Percentiles rank a stretch among this genome's conserved stretches.
Evolutionary conservation across 1,140 invertebrate species (phyloP).

Genomic region (Coelopa frigida): DNA sequence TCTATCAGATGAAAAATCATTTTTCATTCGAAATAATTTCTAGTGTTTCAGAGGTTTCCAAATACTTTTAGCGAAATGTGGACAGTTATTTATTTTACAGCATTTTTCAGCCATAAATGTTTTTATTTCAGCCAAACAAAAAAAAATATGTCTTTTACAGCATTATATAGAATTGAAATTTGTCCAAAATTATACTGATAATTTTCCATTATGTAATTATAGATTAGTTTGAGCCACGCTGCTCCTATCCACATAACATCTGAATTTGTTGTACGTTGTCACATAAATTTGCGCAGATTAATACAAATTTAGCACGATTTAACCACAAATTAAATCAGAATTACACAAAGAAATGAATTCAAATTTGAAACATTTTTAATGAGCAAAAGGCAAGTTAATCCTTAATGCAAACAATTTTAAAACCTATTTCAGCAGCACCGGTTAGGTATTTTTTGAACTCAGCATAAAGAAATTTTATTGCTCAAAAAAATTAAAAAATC

Average conservation of each 20-base stretch:
- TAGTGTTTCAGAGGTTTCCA: background rate
- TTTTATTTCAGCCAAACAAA: constrained; percentile 4
- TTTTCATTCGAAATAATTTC: background rate
- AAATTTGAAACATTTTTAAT: background rate
- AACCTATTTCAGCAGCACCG: background rate
- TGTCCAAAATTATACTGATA: constrained; percentile 6
- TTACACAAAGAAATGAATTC: background rate
- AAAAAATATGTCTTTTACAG: constrained; percentile 7
- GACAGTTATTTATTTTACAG: background rate
- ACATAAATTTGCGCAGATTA: constrained; percentile 2
- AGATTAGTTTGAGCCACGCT: constrained; percentile 15
- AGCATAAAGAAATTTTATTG: background rate
- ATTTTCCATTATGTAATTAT: constrained; percentile 15
- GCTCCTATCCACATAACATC: background rate
- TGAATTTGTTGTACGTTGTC: background rate
- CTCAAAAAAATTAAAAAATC: background rate
- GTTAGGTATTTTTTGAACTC: too few relatives aligned
- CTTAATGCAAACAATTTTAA: background rate
- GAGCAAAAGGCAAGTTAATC: constrained; percentile 7
- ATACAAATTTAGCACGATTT: too few relatives aligned
- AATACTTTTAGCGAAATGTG: constrained; percentile 2
- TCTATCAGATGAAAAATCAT: background rate
- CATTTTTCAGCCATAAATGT: constrained; percentile 1
- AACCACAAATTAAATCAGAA: too few relatives aligned
- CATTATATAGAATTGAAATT: background rate